phyloP scores from a whole-genome alignment of 2,113 vertebrate genomes.

The Romanogobio albipinnatus region DNA sequence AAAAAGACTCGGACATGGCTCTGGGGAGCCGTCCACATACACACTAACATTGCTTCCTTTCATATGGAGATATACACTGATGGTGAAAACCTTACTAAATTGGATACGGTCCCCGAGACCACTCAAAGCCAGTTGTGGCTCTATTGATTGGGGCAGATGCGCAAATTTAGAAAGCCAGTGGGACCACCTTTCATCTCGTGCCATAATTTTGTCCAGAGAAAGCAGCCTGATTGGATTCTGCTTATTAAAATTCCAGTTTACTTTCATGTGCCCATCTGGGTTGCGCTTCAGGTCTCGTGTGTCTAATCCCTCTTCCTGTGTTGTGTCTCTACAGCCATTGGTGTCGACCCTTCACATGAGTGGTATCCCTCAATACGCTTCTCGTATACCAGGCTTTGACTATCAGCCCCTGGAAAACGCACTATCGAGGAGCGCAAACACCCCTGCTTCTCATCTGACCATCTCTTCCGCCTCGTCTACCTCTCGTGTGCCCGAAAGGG shows the following conservation, averaged over 20 bases:
- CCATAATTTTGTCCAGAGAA: conserved; percentile 32
- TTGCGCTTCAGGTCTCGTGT: neutral
- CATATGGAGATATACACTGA: conserved; percentile 9
- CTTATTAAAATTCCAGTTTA: conserved; percentile 19
- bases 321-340: conserved; percentile 46
- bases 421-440: conserved; percentile 58
- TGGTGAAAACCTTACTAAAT: conserved; percentile 20
- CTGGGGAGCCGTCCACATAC: neutral
- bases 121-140: conserved; percentile 31
- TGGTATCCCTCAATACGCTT: neutral
- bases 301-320: conserved; percentile 33
- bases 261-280: neutral
- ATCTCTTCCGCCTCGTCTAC: conserved; percentile 60
- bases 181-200: conserved; percentile 42
- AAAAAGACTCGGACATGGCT: conserved; percentile 2
- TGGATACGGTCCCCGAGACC: conserved; percentile 16
- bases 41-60: neutral
- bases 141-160: conserved; percentile 59
- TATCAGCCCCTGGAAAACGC: conserved; percentile 37
- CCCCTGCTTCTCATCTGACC: conserved; percentile 46
- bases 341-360: conserved; percentile 14
- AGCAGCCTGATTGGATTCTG: conserved; percentile 29
- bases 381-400: conserved; percentile 49
- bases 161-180: conserved; percentile 32
- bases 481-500: conserved; percentile 56